phyloP scores from a whole-genome alignment of 2,888 invertebrate genomes.

The Bombylius discolor region DNA sequence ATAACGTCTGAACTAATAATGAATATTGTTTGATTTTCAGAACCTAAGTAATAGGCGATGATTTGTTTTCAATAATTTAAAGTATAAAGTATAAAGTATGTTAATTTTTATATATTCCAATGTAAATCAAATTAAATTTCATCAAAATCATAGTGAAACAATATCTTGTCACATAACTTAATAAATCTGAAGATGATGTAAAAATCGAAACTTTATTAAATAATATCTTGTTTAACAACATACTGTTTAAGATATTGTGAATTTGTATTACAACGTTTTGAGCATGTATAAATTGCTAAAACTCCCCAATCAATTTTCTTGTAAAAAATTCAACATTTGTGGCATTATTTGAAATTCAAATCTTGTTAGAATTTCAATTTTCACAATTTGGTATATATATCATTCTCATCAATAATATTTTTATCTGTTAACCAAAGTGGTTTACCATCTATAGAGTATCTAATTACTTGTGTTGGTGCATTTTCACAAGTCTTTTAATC shows the following conservation, averaged over 20 bases:
- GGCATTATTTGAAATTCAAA: constrained; percentile 94
- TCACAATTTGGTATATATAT: constrained; percentile 61
- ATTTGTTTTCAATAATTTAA: no score
- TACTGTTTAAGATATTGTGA: constrained; percentile 63
- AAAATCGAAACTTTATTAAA: not conserved
- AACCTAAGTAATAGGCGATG: no score
- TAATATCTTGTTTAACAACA: constrained; percentile 72
- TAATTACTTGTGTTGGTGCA: constrained; percentile 67
- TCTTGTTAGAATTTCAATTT: constrained; percentile 58
- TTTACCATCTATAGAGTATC: constrained; percentile 64
- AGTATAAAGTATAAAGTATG: no score
- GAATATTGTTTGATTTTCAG: no score
- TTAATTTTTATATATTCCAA: no score
- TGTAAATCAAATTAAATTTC: no score
- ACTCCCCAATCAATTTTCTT: constrained; percentile 87
- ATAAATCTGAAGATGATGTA: no score
- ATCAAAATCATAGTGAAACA: no score
- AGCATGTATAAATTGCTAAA: constrained; percentile 74
- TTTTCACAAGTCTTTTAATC: constrained; percentile 59
- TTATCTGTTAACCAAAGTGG: constrained; percentile 75
- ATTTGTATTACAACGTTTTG: constrained; percentile 54
- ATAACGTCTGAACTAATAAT: no score
- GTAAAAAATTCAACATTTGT: constrained; percentile 57
- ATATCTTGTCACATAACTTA: no score
- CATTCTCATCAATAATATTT: constrained; percentile 19